Conservation (phyloP, 2,888 invertebrate genomes). For the Eristalis intricaria region DNA sequence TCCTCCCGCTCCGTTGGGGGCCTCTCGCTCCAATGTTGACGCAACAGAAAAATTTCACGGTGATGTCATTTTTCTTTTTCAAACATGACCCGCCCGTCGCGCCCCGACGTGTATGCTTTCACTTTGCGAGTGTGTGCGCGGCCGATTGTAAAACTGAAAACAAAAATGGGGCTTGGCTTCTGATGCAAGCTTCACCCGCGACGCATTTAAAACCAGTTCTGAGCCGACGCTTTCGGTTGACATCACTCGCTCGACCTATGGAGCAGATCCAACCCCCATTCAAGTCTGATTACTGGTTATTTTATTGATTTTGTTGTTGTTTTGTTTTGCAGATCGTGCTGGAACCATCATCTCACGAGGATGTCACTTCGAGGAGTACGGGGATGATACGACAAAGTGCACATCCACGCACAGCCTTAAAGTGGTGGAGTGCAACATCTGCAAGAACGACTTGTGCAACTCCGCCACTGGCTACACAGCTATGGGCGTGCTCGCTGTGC, state of each 20-base stretch:
- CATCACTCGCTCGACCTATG: not conserved
- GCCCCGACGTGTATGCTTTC: not conserved
- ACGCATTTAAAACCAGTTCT: not conserved
- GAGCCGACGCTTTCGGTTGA: not conserved
- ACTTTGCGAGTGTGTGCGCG: not conserved
- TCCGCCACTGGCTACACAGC: conserved; percentile 76
- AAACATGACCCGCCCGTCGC: not conserved
- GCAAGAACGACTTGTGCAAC: conserved; percentile 87
- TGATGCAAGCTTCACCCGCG: not conserved
- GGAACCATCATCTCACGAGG: conserved; percentile 79
- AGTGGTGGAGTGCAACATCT: conserved; percentile 84
- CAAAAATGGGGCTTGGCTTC: not conserved
- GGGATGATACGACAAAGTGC: conserved; percentile 77
- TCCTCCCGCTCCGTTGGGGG: no score
- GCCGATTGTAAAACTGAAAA: not conserved
- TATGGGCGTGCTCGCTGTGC: conserved; percentile 74
- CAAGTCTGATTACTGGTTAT: not conserved
- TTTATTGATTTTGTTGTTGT: not conserved
- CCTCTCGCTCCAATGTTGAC: not conserved
- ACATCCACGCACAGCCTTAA: conserved; percentile 77
- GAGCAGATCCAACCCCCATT: not conserved
- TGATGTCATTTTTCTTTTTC: conserved; percentile 76
- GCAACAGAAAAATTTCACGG: conserved; percentile 3
- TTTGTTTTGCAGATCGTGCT: conserved; percentile 76
- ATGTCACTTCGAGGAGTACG: conserved; percentile 78